Base-by-base conservation (phyloP, 2,888 invertebrate species). In the Calliopum simillimum region DNA sequence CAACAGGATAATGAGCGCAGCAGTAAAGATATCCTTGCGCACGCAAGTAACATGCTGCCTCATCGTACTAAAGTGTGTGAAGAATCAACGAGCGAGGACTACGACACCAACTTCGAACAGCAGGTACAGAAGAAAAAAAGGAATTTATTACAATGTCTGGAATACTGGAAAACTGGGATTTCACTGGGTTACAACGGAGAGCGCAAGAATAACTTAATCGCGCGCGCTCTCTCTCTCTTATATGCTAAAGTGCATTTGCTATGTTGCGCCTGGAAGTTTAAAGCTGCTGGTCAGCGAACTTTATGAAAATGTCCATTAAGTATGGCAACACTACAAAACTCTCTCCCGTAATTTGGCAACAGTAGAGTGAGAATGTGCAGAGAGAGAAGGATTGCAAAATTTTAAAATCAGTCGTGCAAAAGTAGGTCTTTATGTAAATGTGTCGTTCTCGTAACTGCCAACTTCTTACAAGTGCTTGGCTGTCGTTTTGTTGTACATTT, bases 41-140 rank as follows among this genome's bases (percentile, higher is more conserved):
- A 61, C 43, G 21, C 43, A 14, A 14, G 13, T 19, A 33, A 59
- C 43, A 41, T 59, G 19, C 44, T 12, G 43, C 61, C 23, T 44
- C 13, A 64, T n/a, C 63, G 59, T n/a, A n/a, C 8, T 33, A 8
- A 33, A 33, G 33, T 33, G 33, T 33, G 8, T 33, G 33, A 33
- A 6, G n/a, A n/a, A 3, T 33, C 33, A 33, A 33, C 56, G 64
- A 47, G 49, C 49, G 12, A 33, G 33, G 33, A 33, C 33, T 33
- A 33, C 33, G 33, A 33, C 33, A 33, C 33, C 33, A 33, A 33
- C 33, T 33, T 33, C 33, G 33, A 33, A 19, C 49, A 41, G 58
- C 41, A 49, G 67, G 49, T 67, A 67, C 58, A 67, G 14, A 49
- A 67, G 16, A 61, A 49, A 59, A n/a, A 67, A 59, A 21, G 49